Evolutionary conservation across 2,888 invertebrate genomes (phyloP), one percentile per base, ranked within the genome.

Genomic region (Mimachlamys varia): DNA sequence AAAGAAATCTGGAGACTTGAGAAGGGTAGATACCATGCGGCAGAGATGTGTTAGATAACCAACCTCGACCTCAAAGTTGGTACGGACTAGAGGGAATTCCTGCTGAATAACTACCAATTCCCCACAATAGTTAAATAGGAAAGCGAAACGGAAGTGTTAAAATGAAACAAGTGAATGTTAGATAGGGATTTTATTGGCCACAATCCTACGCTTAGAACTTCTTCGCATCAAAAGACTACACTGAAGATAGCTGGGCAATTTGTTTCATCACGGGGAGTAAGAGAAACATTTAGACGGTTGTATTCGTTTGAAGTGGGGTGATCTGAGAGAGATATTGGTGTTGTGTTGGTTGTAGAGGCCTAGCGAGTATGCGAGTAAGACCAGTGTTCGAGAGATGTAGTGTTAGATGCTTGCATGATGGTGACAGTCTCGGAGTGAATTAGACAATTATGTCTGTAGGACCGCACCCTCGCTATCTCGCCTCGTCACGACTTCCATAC

Each of bases 291-390:
- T 76, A 76, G 76, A 76, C 27, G 7, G 76, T 76, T 27, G 27
- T 76, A 13, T 27, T 33, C 76, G 27, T 76, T 76, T 76, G 76
- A 76, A 76, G 76, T 76, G 27, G 76, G 27, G 12, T 76, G 76
- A 76, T 76, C 76, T 27, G 76, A 76, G 33, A 4, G 22, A 76
- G 27, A 76, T n/a, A n/a, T 76, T 76, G 76, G 33, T 76, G 76
- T 76, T 76, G 76, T 76, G 76, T 76, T 76, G 2, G 76, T 76
- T 76, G 76, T 76, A 76, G 33, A 76, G 33, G 12, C 76, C 4
- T 76, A 76, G 76, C 76, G 76, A 76, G 76, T 76, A 76, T 76
- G 76, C 33, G 76, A 76, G 33, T 76, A 76, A 76, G 76, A 22
- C 33, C 22, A 33, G 12, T 76, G 76, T 76, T 76, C 2, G 76